A percentile compares a stretch with the other conserved stretches of the same genome.
Evolutionary conservation across 2,113 vertebrate genomes (phyloP).

Genomic region (Heloderma charlesbogerti): DNA sequence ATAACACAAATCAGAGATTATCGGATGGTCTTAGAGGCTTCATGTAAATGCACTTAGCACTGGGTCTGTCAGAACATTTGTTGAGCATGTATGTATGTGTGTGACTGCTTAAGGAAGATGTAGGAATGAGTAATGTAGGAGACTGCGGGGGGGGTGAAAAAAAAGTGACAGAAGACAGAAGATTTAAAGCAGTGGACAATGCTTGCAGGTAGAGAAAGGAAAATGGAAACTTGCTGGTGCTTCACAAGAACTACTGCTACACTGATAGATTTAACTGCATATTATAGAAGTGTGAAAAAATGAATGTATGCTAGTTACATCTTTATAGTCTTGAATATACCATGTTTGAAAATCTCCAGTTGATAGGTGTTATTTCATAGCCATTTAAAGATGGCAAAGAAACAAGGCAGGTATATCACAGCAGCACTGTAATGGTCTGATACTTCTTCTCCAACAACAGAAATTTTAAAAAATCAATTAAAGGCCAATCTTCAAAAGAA

Average conservation of each 20-base stretch:
- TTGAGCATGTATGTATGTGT: not conserved
- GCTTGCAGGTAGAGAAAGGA: not conserved
- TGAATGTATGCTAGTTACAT: not conserved
- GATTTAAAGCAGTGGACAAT: not conserved
- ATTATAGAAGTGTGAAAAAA: not conserved
- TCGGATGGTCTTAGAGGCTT: not conserved
- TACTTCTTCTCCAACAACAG: constrained; percentile 42
- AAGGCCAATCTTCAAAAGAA: constrained; percentile 7
- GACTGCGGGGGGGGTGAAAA: not conserved
- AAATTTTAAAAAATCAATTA: not conserved
- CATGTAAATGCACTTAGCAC: not conserved
- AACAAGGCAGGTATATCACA: constrained; percentile 48
- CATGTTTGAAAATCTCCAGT: constrained; percentile 53
- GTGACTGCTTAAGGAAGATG: not conserved
- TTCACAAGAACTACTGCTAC: not conserved
- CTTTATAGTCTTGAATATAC: constrained; percentile 53
- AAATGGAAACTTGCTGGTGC: not conserved
- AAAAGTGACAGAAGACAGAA: not conserved
- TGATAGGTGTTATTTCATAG: constrained; percentile 64
- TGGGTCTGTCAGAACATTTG: not conserved
- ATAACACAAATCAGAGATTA: not conserved
- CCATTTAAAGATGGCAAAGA: constrained; percentile 43
- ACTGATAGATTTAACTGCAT: not conserved
- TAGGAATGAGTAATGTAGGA: not conserved
- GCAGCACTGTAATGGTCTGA: constrained; percentile 54